phyloP scores from a whole-genome alignment of 2,888 invertebrate genomes.

The Cynaeus angustus region DNA sequence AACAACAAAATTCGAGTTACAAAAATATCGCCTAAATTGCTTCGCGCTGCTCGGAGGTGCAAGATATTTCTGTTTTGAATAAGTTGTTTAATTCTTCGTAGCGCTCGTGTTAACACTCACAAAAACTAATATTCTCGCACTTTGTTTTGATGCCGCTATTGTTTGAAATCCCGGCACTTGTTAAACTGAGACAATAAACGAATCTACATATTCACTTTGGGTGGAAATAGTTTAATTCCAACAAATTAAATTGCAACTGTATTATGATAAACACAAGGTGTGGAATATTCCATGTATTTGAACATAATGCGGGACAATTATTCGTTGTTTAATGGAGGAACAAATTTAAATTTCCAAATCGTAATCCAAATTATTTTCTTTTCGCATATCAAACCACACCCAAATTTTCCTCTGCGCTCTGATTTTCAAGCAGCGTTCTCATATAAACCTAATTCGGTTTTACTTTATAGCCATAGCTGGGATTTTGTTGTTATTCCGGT shows the following conservation, averaged over 20 bases:
- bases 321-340: constrained; percentile 39
- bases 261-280: constrained; percentile 14
- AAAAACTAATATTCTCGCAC: too few relatives aligned
- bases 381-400: constrained; percentile 1
- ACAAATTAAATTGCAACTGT: constrained; percentile 21
- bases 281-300: constrained; percentile 23
- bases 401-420: constrained; percentile 13
- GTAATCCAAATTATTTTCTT: too few relatives aligned
- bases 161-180: neutral
- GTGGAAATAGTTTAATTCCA: constrained; percentile 7
- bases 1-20: neutral
- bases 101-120: too few relatives aligned
- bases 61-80: too few relatives aligned
- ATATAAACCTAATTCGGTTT: constrained; percentile 32
- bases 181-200: constrained; percentile 16
- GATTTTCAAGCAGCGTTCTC: constrained; percentile 1
- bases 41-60: neutral
- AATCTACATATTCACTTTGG: constrained; percentile 7
- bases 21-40: constrained; percentile 1
- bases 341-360: too few relatives aligned
- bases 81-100: too few relatives aligned
- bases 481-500: constrained; percentile 35
- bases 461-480: constrained; percentile 22
- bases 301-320: constrained; percentile 47
- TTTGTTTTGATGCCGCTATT: neutral